These are phyloP conservation scores for Mimumesa dahlbomi DNA, from an alignment of 2,888 invertebrate genomes.

Conservation along the genomic window DNA sequence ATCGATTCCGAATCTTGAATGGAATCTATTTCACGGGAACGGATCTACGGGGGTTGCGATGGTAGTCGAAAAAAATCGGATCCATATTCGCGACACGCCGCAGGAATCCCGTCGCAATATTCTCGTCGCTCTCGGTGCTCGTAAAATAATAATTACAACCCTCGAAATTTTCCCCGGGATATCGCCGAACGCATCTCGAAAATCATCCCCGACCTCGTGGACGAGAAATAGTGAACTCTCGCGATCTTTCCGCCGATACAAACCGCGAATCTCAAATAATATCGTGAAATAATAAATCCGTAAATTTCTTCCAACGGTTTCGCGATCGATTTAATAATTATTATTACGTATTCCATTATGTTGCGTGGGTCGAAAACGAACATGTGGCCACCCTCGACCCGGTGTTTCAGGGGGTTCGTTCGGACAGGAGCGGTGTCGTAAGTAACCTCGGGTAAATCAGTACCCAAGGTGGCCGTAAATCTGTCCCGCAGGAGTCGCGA, in stretches of 20 bases:
- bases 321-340: no score
- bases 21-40: not conserved
- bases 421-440: constrained; percentile 62
- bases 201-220: no score
- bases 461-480: constrained; percentile 80
- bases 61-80: not conserved
- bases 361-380: constrained; percentile 68
- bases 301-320: no score
- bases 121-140: constrained; percentile 67
- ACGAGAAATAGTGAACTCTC: no score
- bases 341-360: no score
- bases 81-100: not conserved
- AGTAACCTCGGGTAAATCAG: constrained; percentile 76
- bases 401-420: constrained; percentile 48
- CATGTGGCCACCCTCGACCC: constrained; percentile 69
- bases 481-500: constrained; percentile 72
- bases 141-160: constrained; percentile 75
- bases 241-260: no score
- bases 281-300: no score
- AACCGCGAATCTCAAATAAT: no score
- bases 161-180: not conserved
- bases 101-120: constrained; percentile 57
- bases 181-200: constrained; percentile 14
- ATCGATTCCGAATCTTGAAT: no score
- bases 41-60: no score